phyloP scores from a whole-genome alignment of 35 echinoderm and acorn worm genomes.

The Antedon bifida region DNA sequence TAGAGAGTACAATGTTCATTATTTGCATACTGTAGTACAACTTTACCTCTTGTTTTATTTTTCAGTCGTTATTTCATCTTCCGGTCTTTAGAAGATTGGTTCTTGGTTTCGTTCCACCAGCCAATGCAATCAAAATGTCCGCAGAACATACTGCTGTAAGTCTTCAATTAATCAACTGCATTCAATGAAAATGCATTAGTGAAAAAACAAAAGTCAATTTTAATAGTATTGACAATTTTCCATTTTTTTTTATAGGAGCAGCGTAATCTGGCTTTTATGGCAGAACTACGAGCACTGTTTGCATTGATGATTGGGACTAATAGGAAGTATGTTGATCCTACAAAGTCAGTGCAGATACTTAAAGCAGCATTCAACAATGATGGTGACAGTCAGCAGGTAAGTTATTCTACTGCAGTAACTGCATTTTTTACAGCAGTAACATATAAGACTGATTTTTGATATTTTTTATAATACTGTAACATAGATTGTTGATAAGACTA shows the following conservation, averaged over 20 bases:
- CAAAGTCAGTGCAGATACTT: conserved; percentile 80
- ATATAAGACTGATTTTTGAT: not conserved
- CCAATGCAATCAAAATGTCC: conserved; percentile 26
- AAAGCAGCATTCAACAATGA: conserved; percentile 76
- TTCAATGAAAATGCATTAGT: not conserved
- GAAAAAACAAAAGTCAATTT: not conserved
- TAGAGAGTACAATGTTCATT: not conserved
- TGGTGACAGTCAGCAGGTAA: conserved; percentile 72
- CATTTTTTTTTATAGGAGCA: conserved; percentile 30
- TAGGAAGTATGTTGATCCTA: conserved; percentile 94
- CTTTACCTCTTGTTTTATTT: conserved; percentile 11
- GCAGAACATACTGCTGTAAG: conserved; percentile 32
- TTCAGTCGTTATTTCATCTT: conserved; percentile 88
- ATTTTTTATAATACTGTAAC: not conserved
- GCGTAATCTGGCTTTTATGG: conserved; percentile 84
- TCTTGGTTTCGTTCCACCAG: conserved; percentile 53
- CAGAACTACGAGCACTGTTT: conserved; percentile 85
- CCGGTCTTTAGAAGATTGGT: conserved; percentile 88
- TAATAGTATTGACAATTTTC: no score
- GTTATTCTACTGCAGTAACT: not conserved
- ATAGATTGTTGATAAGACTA: no score
- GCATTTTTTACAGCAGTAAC: not conserved
- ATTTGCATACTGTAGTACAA: not conserved
- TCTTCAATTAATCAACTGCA: not conserved
- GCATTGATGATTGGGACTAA: conserved; percentile 86